Evolutionary conservation across 2,113 vertebrate genomes (phyloP).

Genomic region (Spizaetus ornatus): DNA sequence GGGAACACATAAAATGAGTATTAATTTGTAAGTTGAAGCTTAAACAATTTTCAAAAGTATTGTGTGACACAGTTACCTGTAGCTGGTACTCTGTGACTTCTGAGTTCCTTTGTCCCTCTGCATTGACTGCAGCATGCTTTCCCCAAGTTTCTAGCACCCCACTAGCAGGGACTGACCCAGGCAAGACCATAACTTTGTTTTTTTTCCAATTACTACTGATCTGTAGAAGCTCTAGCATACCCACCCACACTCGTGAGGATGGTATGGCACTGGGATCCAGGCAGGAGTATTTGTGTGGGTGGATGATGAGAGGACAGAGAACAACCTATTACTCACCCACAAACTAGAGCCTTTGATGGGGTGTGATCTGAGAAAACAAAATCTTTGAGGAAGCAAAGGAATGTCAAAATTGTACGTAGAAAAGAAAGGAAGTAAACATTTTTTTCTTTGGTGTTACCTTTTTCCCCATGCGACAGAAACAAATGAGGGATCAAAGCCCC

Average conservation of each 20-base stretch:
- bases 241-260: background rate
- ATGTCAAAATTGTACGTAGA: background rate
- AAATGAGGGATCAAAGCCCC: background rate
- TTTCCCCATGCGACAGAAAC: background rate
- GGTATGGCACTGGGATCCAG: background rate
- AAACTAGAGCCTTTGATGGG: background rate
- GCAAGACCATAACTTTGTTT: background rate
- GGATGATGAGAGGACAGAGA: slow-evolving; percentile 2
- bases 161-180: background rate
- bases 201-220: background rate
- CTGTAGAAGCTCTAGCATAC: background rate
- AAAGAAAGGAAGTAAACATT: background rate
- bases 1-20: background rate
- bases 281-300: slow-evolving; percentile 14
- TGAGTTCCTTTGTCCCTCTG: background rate
- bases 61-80: background rate
- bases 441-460: background rate
- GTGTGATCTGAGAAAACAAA: background rate
- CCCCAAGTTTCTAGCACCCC: background rate
- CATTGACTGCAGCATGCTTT: background rate
- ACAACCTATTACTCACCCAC: slow-evolving; percentile 7
- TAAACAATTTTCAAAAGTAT: background rate
- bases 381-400: background rate
- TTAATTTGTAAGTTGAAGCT: background rate
- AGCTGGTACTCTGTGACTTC: background rate